phyloP scores from a whole-genome alignment of 1,140 invertebrate genomes.

The Eriocheir sinensis region DNA sequence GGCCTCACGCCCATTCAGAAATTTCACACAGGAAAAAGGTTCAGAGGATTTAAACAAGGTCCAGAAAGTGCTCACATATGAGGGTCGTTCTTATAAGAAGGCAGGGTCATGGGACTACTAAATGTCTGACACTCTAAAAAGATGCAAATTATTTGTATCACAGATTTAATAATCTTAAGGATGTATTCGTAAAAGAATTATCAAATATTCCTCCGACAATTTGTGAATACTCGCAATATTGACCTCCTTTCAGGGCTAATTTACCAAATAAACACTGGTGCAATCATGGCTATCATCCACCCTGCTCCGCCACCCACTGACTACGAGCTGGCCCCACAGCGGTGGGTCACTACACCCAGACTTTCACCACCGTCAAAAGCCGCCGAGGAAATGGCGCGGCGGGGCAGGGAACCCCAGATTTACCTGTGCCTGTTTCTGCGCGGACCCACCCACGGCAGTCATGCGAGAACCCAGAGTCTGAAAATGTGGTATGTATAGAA shows the following conservation, averaged over 20 bases:
- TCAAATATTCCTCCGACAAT: constrained; percentile 57
- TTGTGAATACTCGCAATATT: constrained; percentile 56
- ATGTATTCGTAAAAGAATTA: constrained; percentile 71
- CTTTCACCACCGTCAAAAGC: neutral
- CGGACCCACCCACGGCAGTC: neutral
- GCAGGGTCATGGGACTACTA: neutral
- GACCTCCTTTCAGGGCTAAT: constrained; percentile 66
- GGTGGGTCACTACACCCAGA: constrained; percentile 35
- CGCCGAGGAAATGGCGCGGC: constrained; percentile 37
- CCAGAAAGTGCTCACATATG: no score
- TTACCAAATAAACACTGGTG: constrained; percentile 57
- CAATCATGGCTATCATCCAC: constrained; percentile 58
- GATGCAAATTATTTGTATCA: constrained; percentile 67
- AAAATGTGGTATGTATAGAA: neutral
- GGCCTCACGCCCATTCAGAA: neutral
- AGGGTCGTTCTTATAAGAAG: no score
- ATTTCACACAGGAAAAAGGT: no score
- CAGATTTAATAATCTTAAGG: constrained; percentile 65
- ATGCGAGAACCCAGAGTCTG: neutral
- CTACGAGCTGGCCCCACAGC: constrained; percentile 21
- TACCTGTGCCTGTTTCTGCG: neutral
- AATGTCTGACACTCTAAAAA: constrained; percentile 60
- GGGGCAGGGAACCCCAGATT: neutral
- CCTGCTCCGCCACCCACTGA: constrained; percentile 56
- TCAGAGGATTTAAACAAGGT: no score